A percentile compares a stretch with the other conserved stretches of the same genome.
Conservation (phyloP, 2,113 vertebrate genomes). For the Rhinolophus ferrumequinum region DNA sequence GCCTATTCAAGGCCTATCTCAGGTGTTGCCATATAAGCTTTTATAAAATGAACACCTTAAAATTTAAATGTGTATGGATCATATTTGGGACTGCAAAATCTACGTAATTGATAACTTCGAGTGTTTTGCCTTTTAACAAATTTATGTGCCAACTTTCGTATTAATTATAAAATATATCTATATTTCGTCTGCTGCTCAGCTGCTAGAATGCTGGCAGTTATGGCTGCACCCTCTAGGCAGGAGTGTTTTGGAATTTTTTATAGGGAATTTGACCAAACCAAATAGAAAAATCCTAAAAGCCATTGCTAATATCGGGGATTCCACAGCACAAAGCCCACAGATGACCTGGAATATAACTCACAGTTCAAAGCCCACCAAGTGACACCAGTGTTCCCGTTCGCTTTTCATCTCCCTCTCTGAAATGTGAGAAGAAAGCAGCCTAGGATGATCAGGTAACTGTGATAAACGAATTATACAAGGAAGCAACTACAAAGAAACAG, state of each 20-base stretch:
- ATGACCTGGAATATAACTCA: neutral
- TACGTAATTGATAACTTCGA: neutral
- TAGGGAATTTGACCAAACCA: neutral
- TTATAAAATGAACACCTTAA: slow-evolving; percentile 21
- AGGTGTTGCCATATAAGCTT: neutral
- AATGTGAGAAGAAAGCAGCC: neutral
- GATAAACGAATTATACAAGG: neutral
- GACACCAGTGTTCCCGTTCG: neutral
- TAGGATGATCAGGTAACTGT: neutral
- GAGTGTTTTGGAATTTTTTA: neutral
- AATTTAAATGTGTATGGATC: neutral
- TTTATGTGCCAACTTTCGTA: neutral
- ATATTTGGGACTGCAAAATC: neutral
- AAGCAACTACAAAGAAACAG: neutral
- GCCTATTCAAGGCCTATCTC: neutral
- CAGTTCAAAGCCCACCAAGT: neutral
- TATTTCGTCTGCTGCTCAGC: neutral
- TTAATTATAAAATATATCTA: neutral
- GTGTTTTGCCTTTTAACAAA: neutral
- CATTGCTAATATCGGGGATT: neutral
- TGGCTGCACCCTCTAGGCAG: neutral
- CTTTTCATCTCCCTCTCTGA: neutral
- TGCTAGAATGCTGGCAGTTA: neutral
- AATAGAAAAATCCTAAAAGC: neutral
- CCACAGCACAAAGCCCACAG: neutral